Evolutionary conservation across 2,888 invertebrate species (phyloP).

Genomic region (Troilus luridus): DNA sequence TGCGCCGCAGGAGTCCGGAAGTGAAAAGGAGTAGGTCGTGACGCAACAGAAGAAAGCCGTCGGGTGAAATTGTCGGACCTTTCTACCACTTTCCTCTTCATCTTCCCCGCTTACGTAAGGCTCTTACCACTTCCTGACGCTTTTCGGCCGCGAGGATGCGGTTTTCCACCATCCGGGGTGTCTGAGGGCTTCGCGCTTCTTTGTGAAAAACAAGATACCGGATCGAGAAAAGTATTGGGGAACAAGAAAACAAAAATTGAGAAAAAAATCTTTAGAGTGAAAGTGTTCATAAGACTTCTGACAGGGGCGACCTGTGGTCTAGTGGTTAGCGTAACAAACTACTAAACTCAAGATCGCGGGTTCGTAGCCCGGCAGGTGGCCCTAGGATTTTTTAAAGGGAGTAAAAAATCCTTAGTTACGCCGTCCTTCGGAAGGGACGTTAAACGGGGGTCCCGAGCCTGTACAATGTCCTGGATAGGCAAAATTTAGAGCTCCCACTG

Average conservation of each 20-base stretch:
- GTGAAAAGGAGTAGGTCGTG: slow-evolving; percentile 32
- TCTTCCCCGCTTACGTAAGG: neutral
- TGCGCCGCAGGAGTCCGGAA: neutral
- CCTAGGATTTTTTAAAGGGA: too few relatives aligned
- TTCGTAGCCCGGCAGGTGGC: too few relatives aligned
- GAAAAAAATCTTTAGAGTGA: neutral
- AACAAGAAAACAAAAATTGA: neutral
- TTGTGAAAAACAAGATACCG: neutral
- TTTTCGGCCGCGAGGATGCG: neutral
- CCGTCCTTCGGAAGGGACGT: too few relatives aligned
- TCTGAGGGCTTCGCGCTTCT: neutral
- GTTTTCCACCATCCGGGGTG: slow-evolving; percentile 21
- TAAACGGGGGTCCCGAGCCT: too few relatives aligned
- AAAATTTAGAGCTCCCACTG: too few relatives aligned
- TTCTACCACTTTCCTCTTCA: slow-evolving; percentile 41
- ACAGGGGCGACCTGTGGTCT: too few relatives aligned
- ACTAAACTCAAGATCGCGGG: too few relatives aligned
- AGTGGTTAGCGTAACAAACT: too few relatives aligned
- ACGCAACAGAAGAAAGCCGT: slow-evolving; percentile 42
- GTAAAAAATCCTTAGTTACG: too few relatives aligned
- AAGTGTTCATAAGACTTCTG: neutral
- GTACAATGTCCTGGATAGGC: too few relatives aligned
- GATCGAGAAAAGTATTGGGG: neutral
- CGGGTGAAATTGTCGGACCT: slow-evolving; percentile 16
- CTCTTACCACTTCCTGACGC: slow-evolving; percentile 20